Percentiles rank a stretch among this genome's conserved stretches.
These are phyloP conservation scores for Channallabes apus DNA, from an alignment of 2,797 vertebrate species.

Conservation along the genomic window DNA sequence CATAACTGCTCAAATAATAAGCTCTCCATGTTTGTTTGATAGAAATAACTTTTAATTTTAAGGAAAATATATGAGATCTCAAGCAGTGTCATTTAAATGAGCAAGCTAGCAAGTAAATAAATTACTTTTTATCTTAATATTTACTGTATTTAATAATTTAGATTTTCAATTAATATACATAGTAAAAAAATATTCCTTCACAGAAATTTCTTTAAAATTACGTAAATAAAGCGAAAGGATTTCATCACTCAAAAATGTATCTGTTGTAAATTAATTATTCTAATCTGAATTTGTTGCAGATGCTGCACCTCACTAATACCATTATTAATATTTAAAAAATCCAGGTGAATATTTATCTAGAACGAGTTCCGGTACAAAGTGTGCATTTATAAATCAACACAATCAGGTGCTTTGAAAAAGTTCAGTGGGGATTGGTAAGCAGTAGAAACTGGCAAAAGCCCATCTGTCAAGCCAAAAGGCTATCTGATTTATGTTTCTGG, in stretches of 20 bases:
- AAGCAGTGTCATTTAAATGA: background rate
- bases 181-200: background rate
- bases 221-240: background rate
- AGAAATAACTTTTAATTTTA: too few species aligned
- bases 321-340: background rate
- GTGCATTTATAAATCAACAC: background rate
- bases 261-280: background rate
- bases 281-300: background rate
- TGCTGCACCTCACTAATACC: background rate
- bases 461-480: conserved; percentile 69
- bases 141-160: background rate
- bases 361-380: background rate
- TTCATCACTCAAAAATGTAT: background rate
- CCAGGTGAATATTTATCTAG: background rate
- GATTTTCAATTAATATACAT: background rate
- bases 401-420: conserved; percentile 38
- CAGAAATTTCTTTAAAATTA: background rate
- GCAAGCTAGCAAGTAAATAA: background rate
- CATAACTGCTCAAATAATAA: too few species aligned
- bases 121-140: too few species aligned
- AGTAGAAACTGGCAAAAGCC: conserved; percentile 59
- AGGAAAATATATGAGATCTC: background rate
- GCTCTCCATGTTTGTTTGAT: too few species aligned
- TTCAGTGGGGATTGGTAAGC: conserved; percentile 62
- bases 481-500: conserved; percentile 70